phyloP scores from a whole-genome alignment of 2,888 invertebrate genomes.

The Macropis europaea region DNA sequence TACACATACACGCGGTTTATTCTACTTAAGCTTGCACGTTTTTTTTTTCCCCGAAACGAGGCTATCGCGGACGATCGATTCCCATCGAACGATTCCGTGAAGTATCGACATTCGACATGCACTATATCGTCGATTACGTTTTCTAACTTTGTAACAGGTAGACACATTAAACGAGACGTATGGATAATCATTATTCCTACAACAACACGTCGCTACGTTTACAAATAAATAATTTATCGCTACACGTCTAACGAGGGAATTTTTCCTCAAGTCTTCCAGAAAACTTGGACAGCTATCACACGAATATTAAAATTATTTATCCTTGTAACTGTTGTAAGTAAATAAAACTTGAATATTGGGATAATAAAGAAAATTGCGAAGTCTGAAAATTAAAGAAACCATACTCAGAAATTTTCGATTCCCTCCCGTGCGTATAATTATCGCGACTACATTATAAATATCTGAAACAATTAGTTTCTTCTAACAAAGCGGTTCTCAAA shows the following conservation, averaged over 20 bases:
- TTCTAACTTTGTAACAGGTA: constrained; percentile 32
- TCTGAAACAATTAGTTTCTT: not conserved
- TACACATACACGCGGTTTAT: constrained; percentile 44
- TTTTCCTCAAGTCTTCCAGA: too few relatives aligned
- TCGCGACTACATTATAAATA: constrained; percentile 23
- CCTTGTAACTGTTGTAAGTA: too few relatives aligned
- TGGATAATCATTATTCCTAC: constrained; percentile 26
- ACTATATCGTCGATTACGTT: constrained; percentile 24
- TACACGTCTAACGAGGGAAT: constrained; percentile 28
- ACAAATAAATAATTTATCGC: constrained; percentile 23
- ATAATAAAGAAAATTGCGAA: too few relatives aligned
- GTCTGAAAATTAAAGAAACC: too few relatives aligned
- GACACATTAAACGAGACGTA: constrained; percentile 34
- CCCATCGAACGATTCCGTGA: not conserved
- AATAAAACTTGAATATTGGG: too few relatives aligned
- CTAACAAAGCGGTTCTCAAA: constrained; percentile 2
- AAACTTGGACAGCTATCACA: too few relatives aligned
- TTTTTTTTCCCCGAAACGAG: constrained; percentile 28
- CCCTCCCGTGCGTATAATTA: too few relatives aligned
- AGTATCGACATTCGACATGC: not conserved
- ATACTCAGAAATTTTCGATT: too few relatives aligned
- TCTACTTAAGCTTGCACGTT: constrained; percentile 49
- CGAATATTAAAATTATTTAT: too few relatives aligned
- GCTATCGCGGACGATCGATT: constrained; percentile 54
- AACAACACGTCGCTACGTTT: constrained; percentile 34